Percentiles rank a stretch among this genome's conserved stretches.
These are phyloP conservation scores for Nephrocerus scutellatus DNA, from an alignment of 2,888 invertebrate species.

Conservation along the genomic window DNA sequence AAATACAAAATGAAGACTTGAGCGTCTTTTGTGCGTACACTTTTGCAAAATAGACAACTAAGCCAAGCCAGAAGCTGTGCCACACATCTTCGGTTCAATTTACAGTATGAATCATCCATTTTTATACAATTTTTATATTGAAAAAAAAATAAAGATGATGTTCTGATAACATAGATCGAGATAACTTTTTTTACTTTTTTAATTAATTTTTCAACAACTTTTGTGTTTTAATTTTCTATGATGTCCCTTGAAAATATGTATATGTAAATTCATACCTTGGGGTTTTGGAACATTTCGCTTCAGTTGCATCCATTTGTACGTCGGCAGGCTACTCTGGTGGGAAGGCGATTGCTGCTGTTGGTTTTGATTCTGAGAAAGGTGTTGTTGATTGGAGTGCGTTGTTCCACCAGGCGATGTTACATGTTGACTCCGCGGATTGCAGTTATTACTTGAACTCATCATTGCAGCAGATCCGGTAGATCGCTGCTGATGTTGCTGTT, in stretches of 20 bases:
- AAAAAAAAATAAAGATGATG: too few species aligned
- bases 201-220: slow-evolving; percentile 12
- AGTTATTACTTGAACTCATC: slow-evolving; percentile 24
- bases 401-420: slow-evolving; percentile 43
- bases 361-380: slow-evolving; percentile 31
- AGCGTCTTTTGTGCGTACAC: too few species aligned
- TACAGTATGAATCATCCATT: too few species aligned
- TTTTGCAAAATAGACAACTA: too few species aligned
- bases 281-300: slow-evolving; percentile 95
- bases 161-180: too few species aligned
- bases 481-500: slow-evolving; percentile 18
- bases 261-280: slow-evolving; percentile 62
- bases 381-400: slow-evolving; percentile 24
- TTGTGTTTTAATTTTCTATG: slow-evolving; percentile 7
- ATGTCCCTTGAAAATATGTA: neutral
- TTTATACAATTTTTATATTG: too few species aligned
- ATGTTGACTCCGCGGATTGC: slow-evolving; percentile 37
- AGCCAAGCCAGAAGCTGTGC: too few species aligned
- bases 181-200: slow-evolving; percentile 16
- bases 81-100: too few species aligned
- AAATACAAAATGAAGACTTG: too few species aligned
- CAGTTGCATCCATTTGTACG: slow-evolving; percentile 99
- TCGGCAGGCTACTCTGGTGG: slow-evolving; percentile 56
- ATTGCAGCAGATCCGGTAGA: too few species aligned
- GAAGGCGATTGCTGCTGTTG: slow-evolving; percentile 42